phyloP scores from a whole-genome alignment of 2,113 vertebrate species.

The Pundamilia nyererei region DNA sequence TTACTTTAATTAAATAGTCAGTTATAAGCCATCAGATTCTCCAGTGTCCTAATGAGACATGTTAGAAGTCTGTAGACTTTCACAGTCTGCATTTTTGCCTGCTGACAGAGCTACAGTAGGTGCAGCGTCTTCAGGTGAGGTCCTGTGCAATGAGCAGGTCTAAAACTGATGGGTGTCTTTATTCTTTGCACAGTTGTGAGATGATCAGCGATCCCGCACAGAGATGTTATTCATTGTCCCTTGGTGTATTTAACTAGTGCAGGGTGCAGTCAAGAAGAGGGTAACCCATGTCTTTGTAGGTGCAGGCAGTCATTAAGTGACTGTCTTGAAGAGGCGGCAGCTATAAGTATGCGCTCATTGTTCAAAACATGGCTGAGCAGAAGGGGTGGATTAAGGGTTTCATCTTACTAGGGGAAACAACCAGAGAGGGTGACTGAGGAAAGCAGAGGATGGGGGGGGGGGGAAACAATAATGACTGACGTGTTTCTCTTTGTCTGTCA shows the following conservation, averaged over 20 bases:
- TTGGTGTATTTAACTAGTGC: background rate
- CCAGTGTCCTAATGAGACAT: background rate
- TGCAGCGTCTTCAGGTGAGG: background rate
- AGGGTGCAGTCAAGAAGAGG: background rate
- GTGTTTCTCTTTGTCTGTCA: background rate
- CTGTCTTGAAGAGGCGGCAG: background rate
- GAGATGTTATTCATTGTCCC: background rate
- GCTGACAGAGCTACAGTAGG: background rate
- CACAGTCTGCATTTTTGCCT: background rate
- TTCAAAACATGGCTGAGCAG: background rate
- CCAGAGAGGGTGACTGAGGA: background rate
- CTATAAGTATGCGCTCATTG: background rate
- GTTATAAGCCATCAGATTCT: background rate
- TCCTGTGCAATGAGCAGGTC: background rate
- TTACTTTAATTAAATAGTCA: background rate
- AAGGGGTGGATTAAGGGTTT: background rate
- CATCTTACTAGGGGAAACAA: background rate
- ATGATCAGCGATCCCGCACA: background rate
- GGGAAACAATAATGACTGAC: rapidly evolving
- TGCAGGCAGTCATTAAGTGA: background rate
- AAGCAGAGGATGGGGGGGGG: background rate
- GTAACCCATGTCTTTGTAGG: background rate
- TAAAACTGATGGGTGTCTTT: background rate
- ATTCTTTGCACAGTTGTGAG: background rate
- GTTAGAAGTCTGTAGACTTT: background rate